Evolutionary conservation across 2,888 invertebrate genomes (phyloP).

Genomic region (Syrphus vitripennis): DNA sequence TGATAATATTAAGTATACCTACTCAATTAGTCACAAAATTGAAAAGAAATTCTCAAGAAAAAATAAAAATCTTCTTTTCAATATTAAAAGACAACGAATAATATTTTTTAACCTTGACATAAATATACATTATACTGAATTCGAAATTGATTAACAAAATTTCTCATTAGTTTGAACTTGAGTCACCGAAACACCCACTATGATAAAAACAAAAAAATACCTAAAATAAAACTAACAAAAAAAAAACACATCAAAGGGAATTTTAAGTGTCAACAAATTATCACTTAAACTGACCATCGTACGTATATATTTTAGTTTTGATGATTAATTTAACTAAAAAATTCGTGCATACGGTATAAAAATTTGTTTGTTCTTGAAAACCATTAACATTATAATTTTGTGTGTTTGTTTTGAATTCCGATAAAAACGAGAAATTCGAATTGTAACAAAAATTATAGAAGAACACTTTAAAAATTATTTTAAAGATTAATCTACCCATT

Average conservation of each 20-base stretch:
- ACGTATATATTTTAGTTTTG: not conserved
- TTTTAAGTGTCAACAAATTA: constrained; percentile 4
- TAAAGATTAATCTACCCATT: not conserved
- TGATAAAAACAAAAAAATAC: not conserved
- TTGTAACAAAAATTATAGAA: not conserved
- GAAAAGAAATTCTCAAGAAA: not conserved
- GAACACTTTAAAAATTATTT: not conserved
- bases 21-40: no score
- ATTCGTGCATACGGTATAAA: not conserved
- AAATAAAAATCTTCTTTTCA: not conserved
- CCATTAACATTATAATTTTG: not conserved
- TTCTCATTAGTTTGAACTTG: constrained; percentile 14
- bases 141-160: constrained; percentile 7
- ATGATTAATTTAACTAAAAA: not conserved
- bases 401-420: not conserved
- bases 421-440: not conserved
- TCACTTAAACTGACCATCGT: constrained; percentile 7
- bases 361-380: not conserved
- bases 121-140: not conserved
- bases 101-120: constrained; percentile 26
- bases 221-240: not conserved
- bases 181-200: constrained; percentile 6
- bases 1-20: no score
- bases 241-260: constrained; percentile 5
- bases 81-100: not conserved